Base-by-base conservation (phyloP, 1,140 invertebrate genomes). In the Bombus huntii region DNA sequence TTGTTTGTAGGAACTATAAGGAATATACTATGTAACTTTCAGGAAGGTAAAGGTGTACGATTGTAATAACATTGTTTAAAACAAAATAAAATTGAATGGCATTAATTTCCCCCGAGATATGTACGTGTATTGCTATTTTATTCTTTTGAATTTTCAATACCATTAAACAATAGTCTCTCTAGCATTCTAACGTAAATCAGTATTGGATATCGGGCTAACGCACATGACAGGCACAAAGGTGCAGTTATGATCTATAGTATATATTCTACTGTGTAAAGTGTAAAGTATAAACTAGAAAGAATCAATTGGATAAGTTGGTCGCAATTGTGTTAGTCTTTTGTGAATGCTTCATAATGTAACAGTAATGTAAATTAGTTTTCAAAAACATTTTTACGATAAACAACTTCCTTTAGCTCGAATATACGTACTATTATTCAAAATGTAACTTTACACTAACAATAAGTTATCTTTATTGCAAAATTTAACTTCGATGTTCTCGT, bases 141-240 rank as follows among this genome's bases (percentile, higher is more conserved):
- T 66, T 66, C 42, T 66, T 31, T 68, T 31, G 39, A 47, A 31
- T 15, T 39, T 66, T n/a, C 77, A 79, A 47, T 79, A 31, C 59
- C 6, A n/a, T 25, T 34, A 66, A 79, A 79, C 65, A 79, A 79
- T 79, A 68, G 62, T 68, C 39, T 78, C 9, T 22, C 68, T 53
- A 68, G 66, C 22, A 44, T 34, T 8, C 12, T 15, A 34, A 68
- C 42, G 62, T 68, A 66, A 79, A 79, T 68, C 77, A 68, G 47
- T 79, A 79, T 34, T 68, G 65, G 62, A 79, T 79, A 44, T n/a
- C 59, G 12, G 18, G 4, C 59, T 42, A 78, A 34, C n/a, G 59
- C n/a, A 65, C 10, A 39, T 25, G 37, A 44, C 76, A 78, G 28
- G 62, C 39, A 66, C 76, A 42, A 78, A 78, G 28, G 22, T 68